Conservation (phyloP, 2,797 vertebrate genomes). For the Oreochromis mossambicus region DNA sequence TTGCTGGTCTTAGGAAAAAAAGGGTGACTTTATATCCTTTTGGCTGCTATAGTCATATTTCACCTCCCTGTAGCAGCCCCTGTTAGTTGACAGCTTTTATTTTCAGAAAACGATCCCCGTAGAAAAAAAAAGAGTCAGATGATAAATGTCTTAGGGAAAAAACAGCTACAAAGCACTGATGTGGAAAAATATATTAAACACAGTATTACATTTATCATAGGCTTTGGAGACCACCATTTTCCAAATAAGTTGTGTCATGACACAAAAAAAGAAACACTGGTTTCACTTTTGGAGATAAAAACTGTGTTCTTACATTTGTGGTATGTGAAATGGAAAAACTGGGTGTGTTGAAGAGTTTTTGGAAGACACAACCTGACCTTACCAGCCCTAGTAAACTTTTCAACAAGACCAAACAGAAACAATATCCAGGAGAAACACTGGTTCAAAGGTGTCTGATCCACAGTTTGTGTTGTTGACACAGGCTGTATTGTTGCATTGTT, state of each 20-base stretch:
- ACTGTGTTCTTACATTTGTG: background rate
- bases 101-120: slow-evolving; percentile 63
- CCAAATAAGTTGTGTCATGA: slow-evolving; percentile 5
- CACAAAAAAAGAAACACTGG: background rate
- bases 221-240: slow-evolving; percentile 9
- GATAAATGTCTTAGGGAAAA: slow-evolving; percentile 41
- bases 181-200: background rate
- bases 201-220: background rate
- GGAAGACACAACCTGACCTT: background rate
- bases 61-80: slow-evolving; percentile 30
- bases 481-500: slow-evolving; percentile 33
- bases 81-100: slow-evolving; percentile 59
- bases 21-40: slow-evolving; percentile 48
- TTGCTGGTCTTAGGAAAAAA: slow-evolving; percentile 33
- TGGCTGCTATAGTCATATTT: slow-evolving; percentile 60
- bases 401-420: background rate
- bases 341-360: background rate
- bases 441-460: background rate
- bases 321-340: slow-evolving; percentile 17
- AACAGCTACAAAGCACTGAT: background rate
- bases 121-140: slow-evolving; percentile 14
- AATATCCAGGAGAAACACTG: background rate
- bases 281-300: slow-evolving; percentile 6
- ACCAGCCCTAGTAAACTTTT: background rate
- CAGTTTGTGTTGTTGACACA: background rate